Percentiles rank a stretch among this genome's conserved stretches.
These are phyloP conservation scores for Lepidostoma basale DNA, from an alignment of 1,140 invertebrate species.

Conservation along the genomic window DNA sequence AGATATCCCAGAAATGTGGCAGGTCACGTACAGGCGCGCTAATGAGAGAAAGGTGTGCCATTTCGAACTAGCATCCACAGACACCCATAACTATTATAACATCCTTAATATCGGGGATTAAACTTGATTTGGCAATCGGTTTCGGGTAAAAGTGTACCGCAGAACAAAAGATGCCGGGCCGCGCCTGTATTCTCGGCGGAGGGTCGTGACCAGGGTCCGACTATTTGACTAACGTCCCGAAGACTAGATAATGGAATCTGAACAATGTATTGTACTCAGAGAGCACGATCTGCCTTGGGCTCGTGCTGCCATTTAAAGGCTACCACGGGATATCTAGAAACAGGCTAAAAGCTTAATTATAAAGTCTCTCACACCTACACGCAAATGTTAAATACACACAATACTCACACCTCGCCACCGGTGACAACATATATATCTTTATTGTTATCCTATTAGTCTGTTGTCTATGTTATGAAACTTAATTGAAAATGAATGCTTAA, in stretches of 20 bases:
- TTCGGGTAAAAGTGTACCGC: background rate
- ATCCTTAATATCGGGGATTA: slow-evolving; percentile 19
- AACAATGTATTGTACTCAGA: background rate
- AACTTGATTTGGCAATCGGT: background rate
- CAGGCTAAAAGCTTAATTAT: slow-evolving; percentile 12
- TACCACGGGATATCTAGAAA: background rate
- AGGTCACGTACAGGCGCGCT: background rate
- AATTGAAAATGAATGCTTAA: no score
- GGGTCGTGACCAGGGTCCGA: background rate
- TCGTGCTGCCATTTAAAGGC: slow-evolving; percentile 16
- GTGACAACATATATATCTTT: no score
- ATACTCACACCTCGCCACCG: no score
- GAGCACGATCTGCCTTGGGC: slow-evolving; percentile 7
- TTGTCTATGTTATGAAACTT: no score
- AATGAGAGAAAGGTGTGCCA: slow-evolving; percentile 11
- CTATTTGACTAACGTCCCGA: background rate
- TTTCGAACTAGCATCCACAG: background rate
- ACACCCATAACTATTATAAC: background rate
- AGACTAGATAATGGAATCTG: background rate
- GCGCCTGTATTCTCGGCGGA: background rate
- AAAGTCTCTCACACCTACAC: background rate
- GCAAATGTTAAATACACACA: slow-evolving; percentile 7
- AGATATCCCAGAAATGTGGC: background rate
- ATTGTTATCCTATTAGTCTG: no score
- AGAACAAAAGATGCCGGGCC: background rate